Percentiles rank a stretch among this genome's conserved stretches.
Evolutionary conservation across 35 echinoderm and acorn worm species (phyloP).

Genomic region (Apostichopus japonicus): DNA sequence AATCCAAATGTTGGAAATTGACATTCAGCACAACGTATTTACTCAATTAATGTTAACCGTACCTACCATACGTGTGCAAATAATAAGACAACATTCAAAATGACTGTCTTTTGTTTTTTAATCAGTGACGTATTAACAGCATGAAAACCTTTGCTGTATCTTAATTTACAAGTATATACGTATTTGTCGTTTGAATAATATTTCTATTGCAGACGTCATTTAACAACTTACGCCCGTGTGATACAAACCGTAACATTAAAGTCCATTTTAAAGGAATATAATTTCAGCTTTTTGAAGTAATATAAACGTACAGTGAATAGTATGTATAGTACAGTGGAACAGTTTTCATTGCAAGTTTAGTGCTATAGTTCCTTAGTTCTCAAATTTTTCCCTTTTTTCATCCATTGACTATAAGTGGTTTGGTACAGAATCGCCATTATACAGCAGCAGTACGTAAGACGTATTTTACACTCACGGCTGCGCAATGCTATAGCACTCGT

Average conservation of each 20-base stretch:
- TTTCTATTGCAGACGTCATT: not conserved
- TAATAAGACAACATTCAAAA: no score
- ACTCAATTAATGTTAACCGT: not conserved
- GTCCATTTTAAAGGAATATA: not conserved
- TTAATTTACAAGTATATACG: not conserved
- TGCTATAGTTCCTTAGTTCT: no score
- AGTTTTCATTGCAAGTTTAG: no score
- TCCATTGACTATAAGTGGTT: no score
- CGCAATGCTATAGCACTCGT: no score
- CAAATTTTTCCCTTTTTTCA: no score
- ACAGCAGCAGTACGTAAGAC: no score
- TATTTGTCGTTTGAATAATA: not conserved
- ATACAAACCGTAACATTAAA: not conserved
- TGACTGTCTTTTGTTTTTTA: not conserved
- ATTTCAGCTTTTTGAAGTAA: not conserved
- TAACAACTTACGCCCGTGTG: not conserved
- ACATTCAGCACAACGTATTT: not conserved
- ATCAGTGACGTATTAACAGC: not conserved
- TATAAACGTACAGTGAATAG: not conserved
- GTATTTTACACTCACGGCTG: no score
- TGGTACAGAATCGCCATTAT: no score
- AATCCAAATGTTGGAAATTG: no score
- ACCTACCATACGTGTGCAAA: no score
- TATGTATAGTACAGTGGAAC: no score
- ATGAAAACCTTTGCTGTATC: not conserved